Evolutionary conservation across 2,113 vertebrate genomes (phyloP).

Genomic region (Myanophis thanlyinensis): DNA sequence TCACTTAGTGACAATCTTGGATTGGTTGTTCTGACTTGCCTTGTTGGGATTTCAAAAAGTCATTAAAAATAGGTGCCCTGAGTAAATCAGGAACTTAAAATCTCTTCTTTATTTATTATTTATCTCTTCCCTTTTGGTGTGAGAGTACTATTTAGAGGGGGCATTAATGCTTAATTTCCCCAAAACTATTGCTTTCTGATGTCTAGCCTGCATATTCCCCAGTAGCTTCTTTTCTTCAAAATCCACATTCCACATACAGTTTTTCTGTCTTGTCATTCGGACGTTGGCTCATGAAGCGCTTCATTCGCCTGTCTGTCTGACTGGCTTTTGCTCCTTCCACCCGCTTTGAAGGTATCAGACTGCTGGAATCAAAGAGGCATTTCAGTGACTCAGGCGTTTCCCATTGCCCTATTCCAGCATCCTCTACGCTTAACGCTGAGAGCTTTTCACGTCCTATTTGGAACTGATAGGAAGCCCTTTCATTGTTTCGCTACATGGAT

Average conservation of each 20-base stretch:
- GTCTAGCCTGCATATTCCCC: slow-evolving; percentile 33
- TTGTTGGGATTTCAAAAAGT: not conserved
- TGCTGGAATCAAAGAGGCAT: slow-evolving; percentile 78
- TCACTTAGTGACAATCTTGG: not conserved
- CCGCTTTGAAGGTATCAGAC: slow-evolving; percentile 62
- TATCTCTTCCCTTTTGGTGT: not conserved
- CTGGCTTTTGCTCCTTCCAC: slow-evolving; percentile 37
- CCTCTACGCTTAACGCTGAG: slow-evolving; percentile 79
- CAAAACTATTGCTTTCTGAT: slow-evolving; percentile 26
- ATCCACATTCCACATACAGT: slow-evolving; percentile 2
- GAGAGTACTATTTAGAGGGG: not conserved
- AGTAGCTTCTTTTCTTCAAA: slow-evolving; percentile 22
- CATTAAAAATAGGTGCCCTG: not conserved
- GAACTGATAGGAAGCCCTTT: slow-evolving; percentile 83
- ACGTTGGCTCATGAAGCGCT: slow-evolving; percentile 39
- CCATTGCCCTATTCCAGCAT: slow-evolving; percentile 83
- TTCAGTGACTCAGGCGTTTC: slow-evolving; percentile 81
- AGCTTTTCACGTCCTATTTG: slow-evolving; percentile 82
- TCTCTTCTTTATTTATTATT: not conserved
- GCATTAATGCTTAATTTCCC: not conserved
- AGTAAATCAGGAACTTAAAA: not conserved
- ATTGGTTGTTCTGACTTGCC: not conserved
- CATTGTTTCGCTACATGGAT: slow-evolving; percentile 81
- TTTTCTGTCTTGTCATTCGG: slow-evolving; percentile 62
- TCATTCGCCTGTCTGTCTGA: slow-evolving; percentile 41